Evolutionary conservation across 2,888 invertebrate genomes (phyloP).

Genomic region (Cerastis rubricosa): DNA sequence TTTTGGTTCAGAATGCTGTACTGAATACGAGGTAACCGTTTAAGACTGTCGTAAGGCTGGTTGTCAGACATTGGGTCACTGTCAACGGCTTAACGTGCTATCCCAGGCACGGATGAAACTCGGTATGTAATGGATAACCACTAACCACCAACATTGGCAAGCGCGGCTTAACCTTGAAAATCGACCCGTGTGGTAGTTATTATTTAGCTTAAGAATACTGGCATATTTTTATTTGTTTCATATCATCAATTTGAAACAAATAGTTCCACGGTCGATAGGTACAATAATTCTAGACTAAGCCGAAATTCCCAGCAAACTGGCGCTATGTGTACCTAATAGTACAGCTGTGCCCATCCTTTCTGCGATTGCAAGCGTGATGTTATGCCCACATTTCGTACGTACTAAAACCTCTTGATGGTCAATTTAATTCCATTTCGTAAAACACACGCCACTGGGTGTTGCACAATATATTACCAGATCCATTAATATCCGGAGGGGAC

Average conservation of each 20-base stretch:
- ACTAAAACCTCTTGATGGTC: not conserved
- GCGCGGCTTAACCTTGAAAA: not conserved
- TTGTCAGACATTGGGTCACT: not conserved
- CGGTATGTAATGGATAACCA: not conserved
- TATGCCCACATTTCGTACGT: not conserved
- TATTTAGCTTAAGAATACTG: not conserved
- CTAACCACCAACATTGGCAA: not conserved
- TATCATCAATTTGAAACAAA: not conserved
- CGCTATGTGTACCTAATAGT: too few relatives aligned
- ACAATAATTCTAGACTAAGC: not conserved
- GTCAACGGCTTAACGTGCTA: too few relatives aligned
- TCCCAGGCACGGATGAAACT: not conserved
- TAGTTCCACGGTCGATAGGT: not conserved
- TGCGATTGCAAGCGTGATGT: too few relatives aligned
- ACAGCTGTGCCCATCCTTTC: too few relatives aligned
- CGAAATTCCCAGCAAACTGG: not conserved
- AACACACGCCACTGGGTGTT: constrained; percentile 28
- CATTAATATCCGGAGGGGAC: constrained; percentile 57
- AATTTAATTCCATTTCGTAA: constrained; percentile 39
- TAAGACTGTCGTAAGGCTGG: not conserved
- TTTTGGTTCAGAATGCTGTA: too few relatives aligned
- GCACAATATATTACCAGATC: constrained; percentile 54
- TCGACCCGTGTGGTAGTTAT: not conserved
- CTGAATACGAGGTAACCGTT: too few relatives aligned
- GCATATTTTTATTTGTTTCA: not conserved